Conservation (phyloP, 2,797 vertebrate species). For the Etheostoma perlongum region DNA sequence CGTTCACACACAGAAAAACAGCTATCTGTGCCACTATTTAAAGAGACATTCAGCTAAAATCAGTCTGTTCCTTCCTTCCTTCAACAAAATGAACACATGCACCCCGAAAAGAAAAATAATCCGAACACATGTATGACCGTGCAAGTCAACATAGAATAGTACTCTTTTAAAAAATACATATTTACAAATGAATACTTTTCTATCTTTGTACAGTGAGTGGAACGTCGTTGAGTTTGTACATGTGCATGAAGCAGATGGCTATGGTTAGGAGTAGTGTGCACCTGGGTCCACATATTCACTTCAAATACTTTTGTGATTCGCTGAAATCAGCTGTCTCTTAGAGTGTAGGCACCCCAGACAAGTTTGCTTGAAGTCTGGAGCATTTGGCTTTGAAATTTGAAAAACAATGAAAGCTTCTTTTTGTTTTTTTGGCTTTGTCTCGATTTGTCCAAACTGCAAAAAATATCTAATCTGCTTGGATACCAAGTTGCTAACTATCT, state of each 20-base stretch:
- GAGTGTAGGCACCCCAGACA: background rate
- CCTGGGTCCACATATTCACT: background rate
- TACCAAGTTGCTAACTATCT: background rate
- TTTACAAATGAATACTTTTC: slow-evolving; percentile 64
- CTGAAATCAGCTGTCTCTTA: background rate
- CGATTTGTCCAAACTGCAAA: no score
- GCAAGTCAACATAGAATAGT: slow-evolving; percentile 58
- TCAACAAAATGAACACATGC: slow-evolving; percentile 1
- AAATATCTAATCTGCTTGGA: background rate
- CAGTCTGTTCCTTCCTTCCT: background rate
- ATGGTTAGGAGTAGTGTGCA: slow-evolving; percentile 28
- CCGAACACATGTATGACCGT: slow-evolving; percentile 16
- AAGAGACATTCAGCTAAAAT: background rate
- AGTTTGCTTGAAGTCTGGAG: background rate
- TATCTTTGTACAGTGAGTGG: slow-evolving; percentile 42
- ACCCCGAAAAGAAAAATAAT: slow-evolving; percentile 15
- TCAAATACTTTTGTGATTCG: slow-evolving; percentile 8
- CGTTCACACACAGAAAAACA: background rate
- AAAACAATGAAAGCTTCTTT: background rate
- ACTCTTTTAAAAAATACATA: slow-evolving; percentile 62
- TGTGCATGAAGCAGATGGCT: slow-evolving; percentile 49
- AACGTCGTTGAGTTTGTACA: slow-evolving; percentile 26
- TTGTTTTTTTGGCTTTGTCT: no score
- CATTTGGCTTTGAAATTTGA: no score
- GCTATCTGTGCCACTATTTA: background rate